Evolutionary conservation across 2,113 vertebrate genomes (phyloP).

Genomic region (Ranitomeya variabilis): DNA sequence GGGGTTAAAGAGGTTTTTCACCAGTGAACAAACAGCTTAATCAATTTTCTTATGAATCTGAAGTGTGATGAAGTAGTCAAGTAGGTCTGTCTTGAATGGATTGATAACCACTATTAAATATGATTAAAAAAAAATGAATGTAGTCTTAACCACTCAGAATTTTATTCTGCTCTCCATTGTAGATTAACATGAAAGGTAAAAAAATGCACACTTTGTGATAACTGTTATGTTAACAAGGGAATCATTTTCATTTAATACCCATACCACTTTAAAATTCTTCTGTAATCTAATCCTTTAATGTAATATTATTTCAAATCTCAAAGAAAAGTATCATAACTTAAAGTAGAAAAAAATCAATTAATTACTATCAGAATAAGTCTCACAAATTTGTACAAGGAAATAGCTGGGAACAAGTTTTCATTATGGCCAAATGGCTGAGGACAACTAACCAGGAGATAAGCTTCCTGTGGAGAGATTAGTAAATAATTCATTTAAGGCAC

Average conservation of each 20-base stretch:
- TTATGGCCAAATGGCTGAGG: conserved; percentile 27
- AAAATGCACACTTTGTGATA: conserved; percentile 14
- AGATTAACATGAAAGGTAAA: neutral
- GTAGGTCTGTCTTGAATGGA: too few species aligned
- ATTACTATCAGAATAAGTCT: neutral
- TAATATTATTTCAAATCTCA: conserved; percentile 40
- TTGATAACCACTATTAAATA: too few species aligned
- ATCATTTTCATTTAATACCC: conserved; percentile 27
- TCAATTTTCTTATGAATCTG: too few species aligned
- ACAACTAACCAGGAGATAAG: conserved; percentile 27
- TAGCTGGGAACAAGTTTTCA: conserved; percentile 21
- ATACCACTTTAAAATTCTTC: conserved; percentile 7
- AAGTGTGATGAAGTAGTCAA: too few species aligned
- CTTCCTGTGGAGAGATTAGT: conserved; percentile 47
- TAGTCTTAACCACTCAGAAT: neutral
- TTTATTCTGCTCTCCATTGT: conserved; percentile 17
- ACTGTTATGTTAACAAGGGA: conserved; percentile 23
- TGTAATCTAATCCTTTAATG: conserved; percentile 47
- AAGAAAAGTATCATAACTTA: conserved; percentile 5
- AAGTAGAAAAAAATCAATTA: conserved; percentile 21
- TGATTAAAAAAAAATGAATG: neutral
- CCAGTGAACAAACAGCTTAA: too few species aligned
- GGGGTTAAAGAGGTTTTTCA: too few species aligned
- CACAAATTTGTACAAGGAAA: conserved; percentile 12
- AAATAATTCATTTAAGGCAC: conserved; percentile 45